phyloP scores from a whole-genome alignment of 2,888 invertebrate genomes.

The Athripsodes cinereus region DNA sequence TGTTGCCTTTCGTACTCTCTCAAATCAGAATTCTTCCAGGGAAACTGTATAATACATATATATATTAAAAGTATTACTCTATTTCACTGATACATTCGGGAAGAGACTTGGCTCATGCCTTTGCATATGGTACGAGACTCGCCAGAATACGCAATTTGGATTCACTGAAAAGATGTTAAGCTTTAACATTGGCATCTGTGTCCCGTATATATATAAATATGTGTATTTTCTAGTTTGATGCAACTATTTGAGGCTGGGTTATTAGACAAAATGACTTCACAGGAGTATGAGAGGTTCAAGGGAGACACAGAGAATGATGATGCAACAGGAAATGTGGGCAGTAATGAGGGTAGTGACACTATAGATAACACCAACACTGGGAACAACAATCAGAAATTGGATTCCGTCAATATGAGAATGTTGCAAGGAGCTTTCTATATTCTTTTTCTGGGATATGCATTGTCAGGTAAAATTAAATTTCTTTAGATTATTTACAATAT shows the following conservation, averaged over 20 bases:
- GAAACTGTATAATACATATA: too few species aligned
- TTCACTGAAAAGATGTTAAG: too few species aligned
- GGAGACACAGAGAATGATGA: conserved; percentile 45
- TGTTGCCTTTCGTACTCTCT: too few species aligned
- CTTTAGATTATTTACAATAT: too few species aligned
- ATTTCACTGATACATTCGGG: too few species aligned
- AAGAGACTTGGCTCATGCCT: too few species aligned
- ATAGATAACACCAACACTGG: conserved; percentile 19
- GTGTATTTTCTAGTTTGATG: conserved; percentile 57
- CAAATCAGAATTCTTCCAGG: too few species aligned
- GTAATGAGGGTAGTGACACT: conserved; percentile 16
- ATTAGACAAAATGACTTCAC: conserved; percentile 67
- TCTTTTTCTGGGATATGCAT: conserved; percentile 55
- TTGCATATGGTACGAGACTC: too few species aligned
- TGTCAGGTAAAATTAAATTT: conserved; percentile 46
- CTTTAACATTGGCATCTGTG: too few species aligned
- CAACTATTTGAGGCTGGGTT: conserved; percentile 71
- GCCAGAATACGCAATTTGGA: too few species aligned
- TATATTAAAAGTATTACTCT: too few species aligned
- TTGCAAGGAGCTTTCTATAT: conserved; percentile 69
- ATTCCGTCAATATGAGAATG: conserved; percentile 65
- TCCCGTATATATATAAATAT: too few species aligned
- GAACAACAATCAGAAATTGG: conserved; percentile 36
- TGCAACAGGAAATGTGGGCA: conserved; percentile 27
- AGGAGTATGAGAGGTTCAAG: conserved; percentile 66